Evolutionary conservation across 2,888 invertebrate genomes (phyloP).

Genomic region (Drosophila paramelanica): DNA sequence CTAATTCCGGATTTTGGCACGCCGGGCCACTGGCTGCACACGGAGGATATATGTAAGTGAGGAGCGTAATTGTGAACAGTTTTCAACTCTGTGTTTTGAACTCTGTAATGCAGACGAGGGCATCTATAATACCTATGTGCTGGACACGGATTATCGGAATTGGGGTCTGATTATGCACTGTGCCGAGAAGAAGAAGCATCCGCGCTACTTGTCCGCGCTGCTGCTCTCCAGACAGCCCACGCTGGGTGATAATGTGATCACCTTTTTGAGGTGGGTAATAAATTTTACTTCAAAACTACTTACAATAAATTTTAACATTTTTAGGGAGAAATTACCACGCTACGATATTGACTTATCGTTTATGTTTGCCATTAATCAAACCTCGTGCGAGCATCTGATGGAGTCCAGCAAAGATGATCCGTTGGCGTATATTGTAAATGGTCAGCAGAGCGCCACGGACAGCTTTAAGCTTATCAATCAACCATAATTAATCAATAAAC

Average conservation of each 20-base stretch:
- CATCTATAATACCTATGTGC: slow-evolving; percentile 93
- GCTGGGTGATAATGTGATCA: slow-evolving; percentile 87
- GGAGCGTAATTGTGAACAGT: not conserved
- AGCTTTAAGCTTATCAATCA: slow-evolving; percentile 79
- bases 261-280: slow-evolving; percentile 80
- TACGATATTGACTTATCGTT: slow-evolving; percentile 94
- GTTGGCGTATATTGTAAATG: slow-evolving; percentile 82
- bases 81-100: not conserved
- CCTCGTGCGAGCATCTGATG: slow-evolving; percentile 85
- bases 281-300: not conserved
- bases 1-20: slow-evolving; percentile 89
- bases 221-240: slow-evolving; percentile 89
- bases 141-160: slow-evolving; percentile 93
- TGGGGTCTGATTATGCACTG: slow-evolving; percentile 94
- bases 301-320: no score
- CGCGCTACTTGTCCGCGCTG: slow-evolving; percentile 93
- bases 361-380: slow-evolving; percentile 93
- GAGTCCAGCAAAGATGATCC: slow-evolving; percentile 83
- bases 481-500: slow-evolving; percentile 16
- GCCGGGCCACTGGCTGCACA: slow-evolving; percentile 94
- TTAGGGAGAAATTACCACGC: slow-evolving; percentile 85
- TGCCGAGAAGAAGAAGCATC: slow-evolving; percentile 92
- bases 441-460: slow-evolving; percentile 73
- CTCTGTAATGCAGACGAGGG: slow-evolving; percentile 89
- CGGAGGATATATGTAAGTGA: slow-evolving; percentile 92